Conservation (phyloP, 1,140 invertebrate genomes). For the Venustaconcha ellipsiformis region DNA sequence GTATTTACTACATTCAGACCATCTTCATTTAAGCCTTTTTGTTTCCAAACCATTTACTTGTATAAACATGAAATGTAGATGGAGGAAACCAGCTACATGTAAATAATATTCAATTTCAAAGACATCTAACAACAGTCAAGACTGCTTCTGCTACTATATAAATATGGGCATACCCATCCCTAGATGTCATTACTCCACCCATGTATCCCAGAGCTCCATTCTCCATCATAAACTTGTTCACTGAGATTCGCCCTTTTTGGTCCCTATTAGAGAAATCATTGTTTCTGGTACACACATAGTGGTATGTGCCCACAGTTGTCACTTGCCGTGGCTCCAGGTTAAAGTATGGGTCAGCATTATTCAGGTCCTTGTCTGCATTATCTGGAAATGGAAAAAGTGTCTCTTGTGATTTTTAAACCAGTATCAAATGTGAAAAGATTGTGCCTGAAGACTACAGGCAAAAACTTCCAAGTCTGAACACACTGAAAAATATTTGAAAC, state of each 20-base stretch:
- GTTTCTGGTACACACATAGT: constrained; percentile 67
- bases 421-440: too few relatives aligned
- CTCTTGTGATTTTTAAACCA: too few relatives aligned
- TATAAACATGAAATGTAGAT: neutral
- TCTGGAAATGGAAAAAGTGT: too few relatives aligned
- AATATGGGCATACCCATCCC: constrained; percentile 46
- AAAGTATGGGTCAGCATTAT: constrained; percentile 68
- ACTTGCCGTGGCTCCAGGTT: constrained; percentile 59
- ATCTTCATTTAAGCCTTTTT: neutral
- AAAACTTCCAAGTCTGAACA: too few relatives aligned
- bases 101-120: neutral
- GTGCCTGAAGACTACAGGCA: too few relatives aligned
- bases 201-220: constrained; percentile 54
- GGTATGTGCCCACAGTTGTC: constrained; percentile 56
- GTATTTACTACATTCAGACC: too few relatives aligned
- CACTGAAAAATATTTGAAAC: too few relatives aligned
- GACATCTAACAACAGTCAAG: neutral
- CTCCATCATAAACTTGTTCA: constrained; percentile 28
- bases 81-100: neutral
- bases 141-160: neutral
- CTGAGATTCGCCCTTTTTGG: constrained; percentile 63
- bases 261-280: constrained; percentile 69
- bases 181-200: constrained; percentile 53
- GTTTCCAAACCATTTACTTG: neutral
- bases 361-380: constrained; percentile 35